Percentiles rank a stretch among this genome's conserved stretches.
phyloP scores from a whole-genome alignment of 2,888 invertebrate species.

The Phortica magna region DNA sequence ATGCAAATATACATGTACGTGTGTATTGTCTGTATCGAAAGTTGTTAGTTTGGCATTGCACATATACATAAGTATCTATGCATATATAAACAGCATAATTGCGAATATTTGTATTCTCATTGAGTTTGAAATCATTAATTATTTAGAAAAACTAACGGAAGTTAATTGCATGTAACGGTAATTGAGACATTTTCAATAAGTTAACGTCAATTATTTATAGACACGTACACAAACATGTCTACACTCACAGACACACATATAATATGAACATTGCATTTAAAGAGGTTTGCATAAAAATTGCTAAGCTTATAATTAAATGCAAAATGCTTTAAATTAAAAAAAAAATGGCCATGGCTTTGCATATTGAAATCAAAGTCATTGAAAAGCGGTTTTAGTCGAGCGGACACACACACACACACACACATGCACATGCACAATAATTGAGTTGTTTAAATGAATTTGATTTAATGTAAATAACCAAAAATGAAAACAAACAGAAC shows the following conservation, averaged over 20 bases:
- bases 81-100: conserved; percentile 14
- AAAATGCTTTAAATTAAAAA: no score
- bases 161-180: conserved; percentile 67
- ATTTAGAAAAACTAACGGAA: conserved; percentile 70
- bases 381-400: no score
- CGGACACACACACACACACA: conserved; percentile 1
- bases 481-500: conserved; percentile 20
- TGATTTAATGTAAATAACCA: conserved; percentile 26
- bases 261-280: not conserved
- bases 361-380: no score
- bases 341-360: no score
- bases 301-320: no score
- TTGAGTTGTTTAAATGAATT: conserved; percentile 32
- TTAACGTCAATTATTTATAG: conserved; percentile 23
- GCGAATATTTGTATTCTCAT: conserved; percentile 33
- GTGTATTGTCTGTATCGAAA: not conserved
- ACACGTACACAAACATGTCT: conserved; percentile 33
- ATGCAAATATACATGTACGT: conserved; percentile 36
- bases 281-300: no score
- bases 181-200: conserved; percentile 73
- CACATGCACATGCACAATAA: not conserved
- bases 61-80: conserved; percentile 14
- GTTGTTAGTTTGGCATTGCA: conserved; percentile 6
- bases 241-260: not conserved
- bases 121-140: conserved; percentile 67